A percentile compares a stretch with the other conserved stretches of the same genome.
These are phyloP conservation scores for Antennarius striatus DNA, from an alignment of 2,113 vertebrate species.

Conservation along the genomic window DNA sequence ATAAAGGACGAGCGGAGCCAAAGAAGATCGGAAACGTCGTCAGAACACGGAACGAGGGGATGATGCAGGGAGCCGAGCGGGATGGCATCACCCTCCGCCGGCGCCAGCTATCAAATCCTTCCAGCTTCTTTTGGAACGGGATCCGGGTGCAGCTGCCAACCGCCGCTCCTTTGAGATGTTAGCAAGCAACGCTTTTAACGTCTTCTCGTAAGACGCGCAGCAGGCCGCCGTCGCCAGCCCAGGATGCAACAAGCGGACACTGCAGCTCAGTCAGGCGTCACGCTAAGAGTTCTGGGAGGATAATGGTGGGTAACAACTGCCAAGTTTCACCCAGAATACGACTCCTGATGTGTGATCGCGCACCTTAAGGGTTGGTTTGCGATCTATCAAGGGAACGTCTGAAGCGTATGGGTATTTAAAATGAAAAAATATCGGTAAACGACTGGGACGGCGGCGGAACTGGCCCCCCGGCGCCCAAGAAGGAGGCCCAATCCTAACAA, in stretches of 20 bases:
- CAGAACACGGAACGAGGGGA: slow-evolving; percentile 10
- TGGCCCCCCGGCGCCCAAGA: neutral
- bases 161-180: slow-evolving; percentile 4
- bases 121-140: neutral
- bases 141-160: neutral
- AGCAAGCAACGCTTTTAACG: slow-evolving; percentile 7
- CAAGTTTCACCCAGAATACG: neutral
- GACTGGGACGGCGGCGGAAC: neutral
- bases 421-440: slow-evolving; percentile 3
- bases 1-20: slow-evolving; percentile 31
- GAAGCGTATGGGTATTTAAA: slow-evolving; percentile 25
- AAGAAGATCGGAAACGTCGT: slow-evolving; percentile 45
- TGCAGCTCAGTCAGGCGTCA: too few relatives aligned
- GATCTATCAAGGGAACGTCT: slow-evolving; percentile 3
- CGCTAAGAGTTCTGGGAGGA: too few relatives aligned
- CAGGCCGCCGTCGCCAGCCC: too few relatives aligned
- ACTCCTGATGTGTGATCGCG: too few relatives aligned
- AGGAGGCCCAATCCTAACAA: neutral
- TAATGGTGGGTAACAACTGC: too few relatives aligned
- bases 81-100: slow-evolving; percentile 24
- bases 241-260: too few relatives aligned
- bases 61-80: slow-evolving; percentile 35
- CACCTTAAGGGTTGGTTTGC: neutral
- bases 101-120: slow-evolving; percentile 30
- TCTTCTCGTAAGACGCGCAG: neutral